Evolutionary conservation across 2,888 invertebrate genomes (phyloP), one percentile per base, ranked within the genome.

Genomic region (Nyleta sp.): DNA sequence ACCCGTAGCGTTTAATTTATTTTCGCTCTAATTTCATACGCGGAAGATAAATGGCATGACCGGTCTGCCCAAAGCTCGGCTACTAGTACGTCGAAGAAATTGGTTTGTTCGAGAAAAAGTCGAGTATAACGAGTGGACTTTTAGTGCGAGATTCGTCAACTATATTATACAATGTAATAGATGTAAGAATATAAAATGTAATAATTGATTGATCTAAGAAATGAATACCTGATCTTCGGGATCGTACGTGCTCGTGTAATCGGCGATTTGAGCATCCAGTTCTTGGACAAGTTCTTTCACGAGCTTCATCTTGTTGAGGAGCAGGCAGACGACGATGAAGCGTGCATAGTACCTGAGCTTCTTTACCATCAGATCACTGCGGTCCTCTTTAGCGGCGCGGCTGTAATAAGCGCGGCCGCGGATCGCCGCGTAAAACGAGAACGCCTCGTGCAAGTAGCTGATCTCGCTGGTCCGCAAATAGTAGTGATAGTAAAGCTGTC

Each of bases 401-500:
- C 97, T 97, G 91, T 98, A 99, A 91, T 99, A 99, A 17, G 96
- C 96, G 85, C 99, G 93, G 78, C 97, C 96, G 84, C 98, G 92
- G 85, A 99, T 99, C 13, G 99, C 98, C 55, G 96, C 95, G 93
- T 99, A 99, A 92, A 99, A 99, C 71, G 98, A 96, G 91, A 95
- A 98, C 55, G 99, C 98, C 92, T 99, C 99, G 91, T 97, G 96
- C 85, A 99, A 92, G 91, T 98, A 99, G 91, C 96, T 97, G 35
- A 97, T 97, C 92, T 99, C 98, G 91, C 98, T 98, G 80, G 99
- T 99, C 87, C 98, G 93, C 87, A 99, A 93, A 91, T 99, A 99
- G 92, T 98, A 99, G 92, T 98, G 98, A 91, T 99, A 99, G 92
- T 99, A 99, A 28, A 99, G 95, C 92, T 99, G 99, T 82, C 99